These are phyloP conservation scores for Alectoris magna DNA, from an alignment of 2,797 vertebrate species.

Conservation along the genomic window DNA sequence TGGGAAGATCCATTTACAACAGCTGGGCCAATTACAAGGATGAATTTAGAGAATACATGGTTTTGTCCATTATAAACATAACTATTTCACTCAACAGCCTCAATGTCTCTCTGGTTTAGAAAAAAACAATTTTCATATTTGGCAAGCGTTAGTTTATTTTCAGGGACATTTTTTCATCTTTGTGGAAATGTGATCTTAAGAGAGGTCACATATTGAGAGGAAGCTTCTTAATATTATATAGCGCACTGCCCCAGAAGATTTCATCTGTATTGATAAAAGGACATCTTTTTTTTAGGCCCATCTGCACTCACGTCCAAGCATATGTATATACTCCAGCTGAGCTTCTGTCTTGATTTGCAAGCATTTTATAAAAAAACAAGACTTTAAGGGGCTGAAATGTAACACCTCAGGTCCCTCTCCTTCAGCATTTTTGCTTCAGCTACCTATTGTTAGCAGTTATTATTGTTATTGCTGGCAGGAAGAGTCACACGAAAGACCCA, in stretches of 20 bases:
- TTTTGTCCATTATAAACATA: slow-evolving; percentile 31
- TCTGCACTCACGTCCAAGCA: not conserved
- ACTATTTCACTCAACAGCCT: not conserved
- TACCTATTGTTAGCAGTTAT: not conserved
- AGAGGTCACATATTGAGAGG: not conserved
- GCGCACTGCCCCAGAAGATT: not conserved
- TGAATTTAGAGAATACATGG: not conserved
- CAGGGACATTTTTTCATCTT: not conserved
- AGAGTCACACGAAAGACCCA: not conserved
- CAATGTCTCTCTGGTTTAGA: not conserved
- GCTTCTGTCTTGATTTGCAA: not conserved
- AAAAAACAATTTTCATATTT: slow-evolving; percentile 9
- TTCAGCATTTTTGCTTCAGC: not conserved
- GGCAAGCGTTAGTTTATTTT: slow-evolving; percentile 5
- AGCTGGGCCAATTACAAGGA: not conserved
- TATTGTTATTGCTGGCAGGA: not conserved
- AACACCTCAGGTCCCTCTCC: not conserved
- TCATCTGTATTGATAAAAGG: not conserved
- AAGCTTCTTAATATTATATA: not conserved
- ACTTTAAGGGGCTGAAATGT: not conserved
- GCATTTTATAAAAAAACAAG: not conserved
- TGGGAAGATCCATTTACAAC: slow-evolving; percentile 26
- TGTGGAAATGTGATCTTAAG: not conserved
- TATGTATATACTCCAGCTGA: not conserved
- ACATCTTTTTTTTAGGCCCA: not conserved